phyloP scores from a whole-genome alignment of 2,113 vertebrate species.

The Barbus barbus region DNA sequence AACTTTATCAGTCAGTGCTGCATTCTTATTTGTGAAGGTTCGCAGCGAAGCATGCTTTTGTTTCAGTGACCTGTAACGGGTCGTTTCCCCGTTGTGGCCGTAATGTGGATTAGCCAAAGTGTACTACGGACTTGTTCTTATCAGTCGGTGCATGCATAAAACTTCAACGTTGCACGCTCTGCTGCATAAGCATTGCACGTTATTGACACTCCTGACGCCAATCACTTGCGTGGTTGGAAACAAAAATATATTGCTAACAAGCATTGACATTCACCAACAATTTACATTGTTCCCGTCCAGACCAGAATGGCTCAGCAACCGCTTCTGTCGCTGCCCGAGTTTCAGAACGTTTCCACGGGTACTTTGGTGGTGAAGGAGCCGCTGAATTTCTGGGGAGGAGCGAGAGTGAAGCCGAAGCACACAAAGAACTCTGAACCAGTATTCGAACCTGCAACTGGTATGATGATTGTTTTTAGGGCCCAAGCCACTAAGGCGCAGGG shows the following conservation, averaged over 20 bases:
- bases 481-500: too few species aligned
- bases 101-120: background rate
- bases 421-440: slow-evolving; percentile 76
- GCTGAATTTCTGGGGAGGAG: slow-evolving; percentile 86
- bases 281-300: background rate
- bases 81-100: background rate
- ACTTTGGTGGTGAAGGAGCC: slow-evolving; percentile 72
- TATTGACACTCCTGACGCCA: too few species aligned
- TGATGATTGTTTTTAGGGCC: too few species aligned
- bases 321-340: slow-evolving; percentile 64
- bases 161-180: background rate
- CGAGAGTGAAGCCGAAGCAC: slow-evolving; percentile 74
- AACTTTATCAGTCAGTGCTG: too few species aligned
- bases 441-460: slow-evolving; percentile 91
- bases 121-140: background rate
- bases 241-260: too few species aligned
- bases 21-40: too few species aligned
- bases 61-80: background rate
- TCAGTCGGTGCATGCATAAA: background rate
- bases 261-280: background rate
- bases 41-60: slow-evolving; percentile 1
- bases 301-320: slow-evolving; percentile 68
- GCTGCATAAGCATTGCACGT: background rate
- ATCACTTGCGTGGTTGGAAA: too few species aligned
- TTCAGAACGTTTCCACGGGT: slow-evolving; percentile 76